Evolutionary conservation across 2,888 invertebrate genomes (phyloP), one percentile per base, ranked within the genome.

Genomic region (Apamea sordens): DNA sequence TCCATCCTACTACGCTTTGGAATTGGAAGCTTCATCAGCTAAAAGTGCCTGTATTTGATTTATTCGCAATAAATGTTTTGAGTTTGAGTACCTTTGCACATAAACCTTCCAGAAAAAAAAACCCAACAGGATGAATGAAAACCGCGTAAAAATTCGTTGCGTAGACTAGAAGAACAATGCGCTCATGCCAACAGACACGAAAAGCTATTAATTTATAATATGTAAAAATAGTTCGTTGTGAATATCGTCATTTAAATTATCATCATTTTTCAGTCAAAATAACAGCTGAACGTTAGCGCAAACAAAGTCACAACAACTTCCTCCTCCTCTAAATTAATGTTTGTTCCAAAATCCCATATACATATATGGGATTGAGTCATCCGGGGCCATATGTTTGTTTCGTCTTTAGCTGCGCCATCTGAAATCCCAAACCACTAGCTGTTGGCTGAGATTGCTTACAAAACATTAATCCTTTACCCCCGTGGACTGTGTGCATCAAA

Each of bases 351-450:
- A 8, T 67, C 32, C 61, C 11, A n/a, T 44, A n/a, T 24, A 44
- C 32, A 50, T 2, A 56, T 24, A n/a, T 11, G 56, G n/a, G 44
- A 56, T 36, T 28, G 21, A 64, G 32, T 44, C 67, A 53, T 44
- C 18, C n/a, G 1, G 0, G 15, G 1, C 21, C 11, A 13, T 72
- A 36, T 61, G 61, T 74, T 68, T 63, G 61, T 44, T 32, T 70
- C 28, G 50, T 41, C 63, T 21, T 82, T 28, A 59, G 64, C 41
- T 59, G 36, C 71, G 36, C 65, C 41, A 28, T 65, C 50, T 50
- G 18, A 71, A 82, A 82, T 82, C 67, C 61, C 77, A 71, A 71
- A 71, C 71, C 82, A 75, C 81, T 61, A 11, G 28, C 59, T 59
- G n/a, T 24, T 21, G 4, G 53, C 36, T 47, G 32, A 69, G 53